phyloP scores from a whole-genome alignment of 2,888 invertebrate species.

The Sisyra terminalis region DNA sequence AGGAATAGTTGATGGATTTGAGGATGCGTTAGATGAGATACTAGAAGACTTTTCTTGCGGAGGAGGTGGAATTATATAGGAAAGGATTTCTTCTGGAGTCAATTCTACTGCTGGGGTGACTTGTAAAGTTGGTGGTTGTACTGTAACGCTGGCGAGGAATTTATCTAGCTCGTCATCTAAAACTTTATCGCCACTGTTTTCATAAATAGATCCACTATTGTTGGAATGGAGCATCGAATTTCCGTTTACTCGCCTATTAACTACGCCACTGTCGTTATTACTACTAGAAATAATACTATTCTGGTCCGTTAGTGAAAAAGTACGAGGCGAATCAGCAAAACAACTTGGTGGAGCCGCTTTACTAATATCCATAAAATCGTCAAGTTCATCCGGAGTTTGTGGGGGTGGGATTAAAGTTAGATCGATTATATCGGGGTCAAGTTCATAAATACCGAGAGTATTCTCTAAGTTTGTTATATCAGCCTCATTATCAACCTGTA shows the following conservation, averaged over 20 bases:
- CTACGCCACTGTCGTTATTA: slow-evolving; percentile 13
- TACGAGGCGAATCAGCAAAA: slow-evolving; percentile 44
- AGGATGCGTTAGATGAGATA: slow-evolving; percentile 5
- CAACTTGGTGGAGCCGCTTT: slow-evolving; percentile 56
- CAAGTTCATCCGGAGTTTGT: slow-evolving; percentile 66
- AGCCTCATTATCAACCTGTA: slow-evolving; percentile 31
- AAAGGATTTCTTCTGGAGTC: slow-evolving; percentile 70
- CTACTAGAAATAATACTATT: too few relatives aligned
- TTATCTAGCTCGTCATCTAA: slow-evolving; percentile 54
- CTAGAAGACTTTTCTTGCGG: slow-evolving; percentile 25
- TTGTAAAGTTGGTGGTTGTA: slow-evolving; percentile 64
- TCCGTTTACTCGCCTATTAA: neutral
- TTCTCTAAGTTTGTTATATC: slow-evolving; percentile 23
- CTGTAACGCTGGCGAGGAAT: slow-evolving; percentile 66
- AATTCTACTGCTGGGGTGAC: slow-evolving; percentile 59
- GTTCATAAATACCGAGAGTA: slow-evolving; percentile 34
- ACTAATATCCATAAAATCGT: slow-evolving; percentile 45
- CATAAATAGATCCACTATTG: slow-evolving; percentile 1
- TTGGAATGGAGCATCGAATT: neutral
- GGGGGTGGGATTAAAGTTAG: slow-evolving; percentile 77
- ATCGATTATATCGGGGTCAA: slow-evolving; percentile 81
- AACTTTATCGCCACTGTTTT: slow-evolving; percentile 19
- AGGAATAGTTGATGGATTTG: slow-evolving; percentile 2
- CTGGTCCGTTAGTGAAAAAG: slow-evolving; percentile 15
- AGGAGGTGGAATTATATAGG: slow-evolving; percentile 70